Evolutionary conservation across 2,888 invertebrate genomes (phyloP).

Genomic region (Erpobdella octoculata): DNA sequence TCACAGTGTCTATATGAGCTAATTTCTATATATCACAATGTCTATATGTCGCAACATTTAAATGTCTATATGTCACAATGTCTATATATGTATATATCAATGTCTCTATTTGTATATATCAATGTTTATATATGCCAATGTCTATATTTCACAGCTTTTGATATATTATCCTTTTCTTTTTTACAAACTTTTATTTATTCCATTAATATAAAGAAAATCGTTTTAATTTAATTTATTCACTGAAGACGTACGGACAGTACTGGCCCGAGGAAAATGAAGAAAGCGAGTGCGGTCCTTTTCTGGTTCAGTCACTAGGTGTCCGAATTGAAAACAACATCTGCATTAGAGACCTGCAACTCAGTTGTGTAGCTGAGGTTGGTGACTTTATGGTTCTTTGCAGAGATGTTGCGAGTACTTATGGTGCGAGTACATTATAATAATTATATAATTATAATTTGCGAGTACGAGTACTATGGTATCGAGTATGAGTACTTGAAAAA

Average conservation of each 20-base stretch:
- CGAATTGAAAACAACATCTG: not conserved
- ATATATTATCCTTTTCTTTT: not conserved
- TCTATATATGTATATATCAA: too few relatives aligned
- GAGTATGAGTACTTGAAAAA: too few relatives aligned
- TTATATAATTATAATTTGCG: too few relatives aligned
- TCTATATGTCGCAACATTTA: too few relatives aligned
- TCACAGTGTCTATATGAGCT: too few relatives aligned
- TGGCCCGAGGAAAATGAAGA: constrained; percentile 37
- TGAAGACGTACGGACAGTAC: constrained; percentile 38
- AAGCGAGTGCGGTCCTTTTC: constrained; percentile 38
- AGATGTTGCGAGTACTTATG: not conserved
- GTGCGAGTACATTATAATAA: too few relatives aligned
- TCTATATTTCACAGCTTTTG: too few relatives aligned
- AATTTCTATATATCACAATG: too few relatives aligned
- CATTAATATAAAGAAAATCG: not conserved
- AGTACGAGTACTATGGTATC: too few relatives aligned
- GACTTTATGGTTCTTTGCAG: not conserved
- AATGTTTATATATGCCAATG: too few relatives aligned
- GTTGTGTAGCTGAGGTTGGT: constrained; percentile 15
- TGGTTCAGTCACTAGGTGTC: constrained; percentile 31
- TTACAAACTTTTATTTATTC: not conserved
- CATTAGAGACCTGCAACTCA: constrained; percentile 6
- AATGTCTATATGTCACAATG: too few relatives aligned
- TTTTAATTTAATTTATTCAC: not conserved
- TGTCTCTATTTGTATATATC: too few relatives aligned